Evolutionary conservation across 2,113 vertebrate species (phyloP).

Genomic region (Pongo pygmaeus): DNA sequence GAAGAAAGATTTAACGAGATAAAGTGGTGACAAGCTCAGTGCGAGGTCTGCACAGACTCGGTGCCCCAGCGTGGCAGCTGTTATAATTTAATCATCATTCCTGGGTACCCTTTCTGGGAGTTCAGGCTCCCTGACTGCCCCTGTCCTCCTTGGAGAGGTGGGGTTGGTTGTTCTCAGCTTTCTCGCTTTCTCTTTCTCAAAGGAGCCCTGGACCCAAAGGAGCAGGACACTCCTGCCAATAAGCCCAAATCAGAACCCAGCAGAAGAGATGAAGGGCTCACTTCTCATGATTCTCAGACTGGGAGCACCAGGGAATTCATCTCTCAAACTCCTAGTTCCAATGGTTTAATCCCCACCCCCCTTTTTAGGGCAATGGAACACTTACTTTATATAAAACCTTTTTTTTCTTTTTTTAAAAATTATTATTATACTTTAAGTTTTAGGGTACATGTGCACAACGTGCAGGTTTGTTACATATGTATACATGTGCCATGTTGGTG

Average conservation of each 20-base stretch:
- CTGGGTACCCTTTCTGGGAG: too few relatives aligned
- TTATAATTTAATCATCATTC: fast-evolving
- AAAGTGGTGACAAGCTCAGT: fast-evolving
- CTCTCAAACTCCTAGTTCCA: not conserved
- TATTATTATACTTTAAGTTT: too few relatives aligned
- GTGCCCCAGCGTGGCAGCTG: not conserved
- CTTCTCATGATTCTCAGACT: not conserved
- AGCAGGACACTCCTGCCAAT: not conserved
- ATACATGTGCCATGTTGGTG: too few relatives aligned
- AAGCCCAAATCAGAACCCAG: not conserved
- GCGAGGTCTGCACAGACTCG: fast-evolving
- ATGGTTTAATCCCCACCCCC: fast-evolving
- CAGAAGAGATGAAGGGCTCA: too few relatives aligned
- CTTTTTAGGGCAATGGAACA: not conserved
- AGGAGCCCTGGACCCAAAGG: not conserved
- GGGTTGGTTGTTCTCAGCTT: not conserved
- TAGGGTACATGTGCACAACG: too few relatives aligned
- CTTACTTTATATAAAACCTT: not conserved
- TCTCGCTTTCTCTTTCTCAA: not conserved
- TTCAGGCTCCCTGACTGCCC: too few relatives aligned
- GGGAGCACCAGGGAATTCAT: not conserved
- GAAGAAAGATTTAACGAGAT: fast-evolving
- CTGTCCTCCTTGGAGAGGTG: fast-evolving
- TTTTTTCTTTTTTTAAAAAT: too few relatives aligned
- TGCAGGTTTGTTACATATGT: too few relatives aligned